Evolutionary conservation across 2,888 invertebrate species (phyloP), one percentile per base, ranked within the genome.

Genomic region (Mellilla xanthometata): DNA sequence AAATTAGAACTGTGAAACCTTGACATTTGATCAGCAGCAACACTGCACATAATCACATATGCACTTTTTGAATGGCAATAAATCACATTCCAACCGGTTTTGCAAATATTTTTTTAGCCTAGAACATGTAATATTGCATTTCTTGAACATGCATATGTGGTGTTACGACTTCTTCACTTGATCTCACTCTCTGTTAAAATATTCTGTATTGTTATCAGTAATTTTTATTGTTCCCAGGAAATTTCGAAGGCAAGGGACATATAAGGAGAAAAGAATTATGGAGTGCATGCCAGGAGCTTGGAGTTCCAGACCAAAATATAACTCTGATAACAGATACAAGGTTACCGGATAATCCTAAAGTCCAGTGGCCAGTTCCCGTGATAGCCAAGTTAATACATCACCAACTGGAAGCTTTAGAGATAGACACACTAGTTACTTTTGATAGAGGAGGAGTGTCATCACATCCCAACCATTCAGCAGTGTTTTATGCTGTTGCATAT

Each of bases 401-500:
- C 52, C 91, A 94, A 46, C 82, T 97, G 26, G 94, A 95, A 76
- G 90, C 92, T 44, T 91, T 95, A 63, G 93, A 93, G 64, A 94
- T 97, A 67, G 94, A 96, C 69, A 95, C 95, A 1, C 90, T 99
- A 39, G 93, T 99, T 40, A 97, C 99, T 9, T 99, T 99, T 90
- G 99, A 99, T 84, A 93, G 94, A 68, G 92, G 94, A 72, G 99
- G 99, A 36, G 94, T 99, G 3, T 98, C 98, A 60, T 93, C 95
- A 3, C 99, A 99, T 86, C 90, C 92, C 12, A 99, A 99, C 88
- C 99, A 99, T 76, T 93, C 93, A 52, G 94, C 96, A 49, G 92
- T 96, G 53, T 96, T 95, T 77, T 95, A 94, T 85, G 95, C 95
- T 40, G 91, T 96, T 36, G 94, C 95, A 40, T 93, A 95, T 67